Evolutionary conservation across 2,113 vertebrate species (phyloP), one percentile per base, ranked within the genome.

Genomic region (Atrichornis clamosus): DNA sequence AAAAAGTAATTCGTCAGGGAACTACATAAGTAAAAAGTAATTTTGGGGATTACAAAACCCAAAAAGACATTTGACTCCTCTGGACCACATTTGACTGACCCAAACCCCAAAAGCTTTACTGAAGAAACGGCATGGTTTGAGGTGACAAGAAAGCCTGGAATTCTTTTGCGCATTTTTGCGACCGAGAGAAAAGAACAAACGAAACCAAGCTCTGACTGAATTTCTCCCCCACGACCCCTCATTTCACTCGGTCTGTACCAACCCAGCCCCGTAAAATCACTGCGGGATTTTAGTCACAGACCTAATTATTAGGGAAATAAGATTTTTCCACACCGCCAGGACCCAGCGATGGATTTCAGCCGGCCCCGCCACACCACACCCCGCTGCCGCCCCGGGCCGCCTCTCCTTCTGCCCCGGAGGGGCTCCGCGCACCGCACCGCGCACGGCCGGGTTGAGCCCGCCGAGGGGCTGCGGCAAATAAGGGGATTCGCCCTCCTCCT

Each of bases 321-420:
- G 13, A 9, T 11, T 53, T 67, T 16, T 33, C 37, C 27, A 24
- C 13, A 15, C 7, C 13, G 8, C 19, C 41, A 12, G 49, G 15
- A 21, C 10, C 4, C 4, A 28, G 7, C 6, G 9, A 0, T 2
- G 6, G 30, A 15, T 75, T 47, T 35, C 44, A 42, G 77, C n/a
- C 44, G 44, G 52, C 32, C 50, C 32, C 44, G 46, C 53, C 23
- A 32, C 50, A 4, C 15, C 58, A n/a, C 67, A 13, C 23, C 52
- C 44, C 53, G 15, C 60, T 42, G 62, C 84, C 53, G 16, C 17
- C 44, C 65, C 58, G 32, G 41, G 49, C 41, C 35, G 11, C 65
- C 46, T 35, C 39, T 67, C 22, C 30, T 41, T 16, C 44, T 15
- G 19, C 17, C 41, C 24, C 82, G 17, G 30, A 33, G 49, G 26